Evolutionary conservation across 2,888 invertebrate genomes (phyloP).

Genomic region (Xiphydria camelus): DNA sequence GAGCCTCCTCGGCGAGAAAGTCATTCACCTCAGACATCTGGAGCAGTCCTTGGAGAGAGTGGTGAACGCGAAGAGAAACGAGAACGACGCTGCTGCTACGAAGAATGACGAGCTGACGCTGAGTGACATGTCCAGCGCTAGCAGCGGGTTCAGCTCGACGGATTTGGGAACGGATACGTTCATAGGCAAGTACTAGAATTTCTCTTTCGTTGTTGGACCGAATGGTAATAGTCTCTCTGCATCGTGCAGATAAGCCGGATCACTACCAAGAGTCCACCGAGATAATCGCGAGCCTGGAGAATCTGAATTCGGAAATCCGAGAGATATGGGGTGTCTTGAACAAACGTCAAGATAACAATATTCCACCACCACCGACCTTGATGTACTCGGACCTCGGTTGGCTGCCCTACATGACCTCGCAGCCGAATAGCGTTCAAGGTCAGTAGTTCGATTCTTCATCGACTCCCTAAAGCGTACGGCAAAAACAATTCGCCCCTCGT

Average conservation of each 20-base stretch:
- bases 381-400: slow-evolving; percentile 64
- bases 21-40: slow-evolving; percentile 76
- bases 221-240: slow-evolving; percentile 12
- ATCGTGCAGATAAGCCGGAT: slow-evolving; percentile 51
- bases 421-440: slow-evolving; percentile 47
- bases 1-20: slow-evolving; percentile 79
- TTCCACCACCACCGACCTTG: slow-evolving; percentile 61
- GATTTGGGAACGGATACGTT: slow-evolving; percentile 66
- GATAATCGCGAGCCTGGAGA: slow-evolving; percentile 71
- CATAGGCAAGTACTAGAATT: slow-evolving; percentile 34
- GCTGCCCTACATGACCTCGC: slow-evolving; percentile 54
- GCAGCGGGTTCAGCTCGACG: slow-evolving; percentile 69
- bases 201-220: not conserved
- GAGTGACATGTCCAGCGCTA: slow-evolving; percentile 68
- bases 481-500: not conserved
- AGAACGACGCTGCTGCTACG: slow-evolving; percentile 38
- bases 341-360: slow-evolving; percentile 63
- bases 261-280: slow-evolving; percentile 69
- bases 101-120: slow-evolving; percentile 66
- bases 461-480: not conserved
- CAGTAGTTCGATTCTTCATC: slow-evolving; percentile 5
- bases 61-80: slow-evolving; percentile 56
- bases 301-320: slow-evolving; percentile 70
- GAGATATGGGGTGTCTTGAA: slow-evolving; percentile 72
- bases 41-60: slow-evolving; percentile 75